phyloP scores from a whole-genome alignment of 2,888 invertebrate species.

The Epinotia ramella region DNA sequence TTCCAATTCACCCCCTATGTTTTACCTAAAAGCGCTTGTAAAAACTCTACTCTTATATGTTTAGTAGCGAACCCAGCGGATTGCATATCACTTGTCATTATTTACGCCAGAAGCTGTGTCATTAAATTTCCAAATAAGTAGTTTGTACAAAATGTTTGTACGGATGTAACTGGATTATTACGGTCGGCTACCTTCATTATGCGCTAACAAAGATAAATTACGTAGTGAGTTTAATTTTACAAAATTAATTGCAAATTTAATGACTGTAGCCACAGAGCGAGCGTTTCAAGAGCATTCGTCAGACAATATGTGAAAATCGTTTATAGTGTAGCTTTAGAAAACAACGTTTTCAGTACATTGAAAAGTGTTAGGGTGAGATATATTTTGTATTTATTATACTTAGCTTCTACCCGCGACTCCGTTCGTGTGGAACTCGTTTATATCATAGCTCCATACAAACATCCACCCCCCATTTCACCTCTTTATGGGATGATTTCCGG shows the following conservation, averaged over 20 bases:
- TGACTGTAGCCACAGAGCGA: constrained; percentile 15
- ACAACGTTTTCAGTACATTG: neutral
- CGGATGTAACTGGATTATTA: constrained; percentile 22
- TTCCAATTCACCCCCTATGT: no score
- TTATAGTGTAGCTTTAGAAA: neutral
- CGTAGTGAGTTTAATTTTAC: constrained; percentile 28
- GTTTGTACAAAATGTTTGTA: constrained; percentile 24
- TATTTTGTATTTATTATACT: neutral
- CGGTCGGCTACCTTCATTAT: constrained; percentile 31
- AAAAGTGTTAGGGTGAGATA: neutral
- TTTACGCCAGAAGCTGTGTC: constrained; percentile 16
- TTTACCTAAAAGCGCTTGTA: no score
- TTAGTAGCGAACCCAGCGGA: neutral
- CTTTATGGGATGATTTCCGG: no score
- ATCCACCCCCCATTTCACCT: no score
- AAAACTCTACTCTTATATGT: no score
- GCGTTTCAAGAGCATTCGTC: neutral
- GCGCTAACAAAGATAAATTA: constrained; percentile 25
- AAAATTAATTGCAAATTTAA: constrained; percentile 38
- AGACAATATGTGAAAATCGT: neutral
- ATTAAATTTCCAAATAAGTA: constrained; percentile 36
- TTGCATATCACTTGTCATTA: constrained; percentile 5
- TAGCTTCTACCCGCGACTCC: no score
- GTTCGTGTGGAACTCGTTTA: no score
- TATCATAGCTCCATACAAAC: no score